phyloP scores from a whole-genome alignment of 2,113 vertebrate species.

The Xenus cinereus region DNA sequence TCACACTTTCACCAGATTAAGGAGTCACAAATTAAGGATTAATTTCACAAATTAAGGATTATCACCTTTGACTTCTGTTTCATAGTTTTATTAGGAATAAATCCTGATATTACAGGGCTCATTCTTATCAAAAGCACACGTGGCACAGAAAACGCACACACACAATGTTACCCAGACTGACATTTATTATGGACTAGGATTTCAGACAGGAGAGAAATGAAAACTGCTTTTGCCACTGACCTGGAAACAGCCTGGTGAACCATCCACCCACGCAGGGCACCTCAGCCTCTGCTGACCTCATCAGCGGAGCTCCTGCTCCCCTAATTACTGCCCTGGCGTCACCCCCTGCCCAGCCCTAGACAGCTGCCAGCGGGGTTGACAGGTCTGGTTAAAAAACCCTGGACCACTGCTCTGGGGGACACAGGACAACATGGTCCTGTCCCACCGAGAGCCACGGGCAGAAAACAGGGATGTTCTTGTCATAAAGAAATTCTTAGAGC shows the following conservation, averaged over 20 bases:
- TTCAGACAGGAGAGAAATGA: constrained; percentile 19
- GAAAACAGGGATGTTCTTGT: background rate
- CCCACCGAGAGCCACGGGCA: background rate
- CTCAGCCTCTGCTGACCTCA: background rate
- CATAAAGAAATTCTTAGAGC: background rate
- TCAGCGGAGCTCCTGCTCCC: background rate
- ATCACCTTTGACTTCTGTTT: background rate
- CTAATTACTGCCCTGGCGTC: background rate
- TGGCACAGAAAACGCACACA: background rate
- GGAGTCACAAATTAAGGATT: background rate
- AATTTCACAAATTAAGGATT: background rate
- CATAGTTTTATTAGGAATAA: background rate
- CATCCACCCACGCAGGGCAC: background rate
- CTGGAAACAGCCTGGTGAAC: background rate
- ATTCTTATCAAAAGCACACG: background rate
- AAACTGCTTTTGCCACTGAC: background rate
- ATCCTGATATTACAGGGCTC: background rate
- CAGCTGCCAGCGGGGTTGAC: background rate
- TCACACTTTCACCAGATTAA: background rate
- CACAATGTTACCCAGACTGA: background rate
- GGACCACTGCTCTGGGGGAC: background rate
- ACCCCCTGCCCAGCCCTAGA: background rate
- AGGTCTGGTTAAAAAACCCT: background rate
- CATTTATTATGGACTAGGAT: constrained; percentile 8
- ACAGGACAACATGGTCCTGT: background rate